Percentiles rank a stretch among this genome's conserved stretches.
These are phyloP conservation scores for Antrozous pallidus DNA, from an alignment of 2,797 vertebrate species.

Conservation along the genomic window DNA sequence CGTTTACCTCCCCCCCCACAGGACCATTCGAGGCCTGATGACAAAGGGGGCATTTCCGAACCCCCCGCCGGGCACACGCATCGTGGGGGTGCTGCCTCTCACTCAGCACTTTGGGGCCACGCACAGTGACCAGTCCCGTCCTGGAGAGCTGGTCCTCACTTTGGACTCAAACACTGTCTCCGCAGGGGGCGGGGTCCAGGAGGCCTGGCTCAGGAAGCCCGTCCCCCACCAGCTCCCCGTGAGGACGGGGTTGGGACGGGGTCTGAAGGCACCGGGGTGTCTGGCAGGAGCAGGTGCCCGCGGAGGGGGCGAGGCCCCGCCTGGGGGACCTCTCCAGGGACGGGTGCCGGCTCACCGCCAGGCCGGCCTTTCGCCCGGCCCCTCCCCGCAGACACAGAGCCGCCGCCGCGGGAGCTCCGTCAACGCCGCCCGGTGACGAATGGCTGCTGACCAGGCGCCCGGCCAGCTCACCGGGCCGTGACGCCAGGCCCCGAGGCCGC, in stretches of 20 bases:
- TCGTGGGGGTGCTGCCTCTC: too few relatives aligned
- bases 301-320: not conserved
- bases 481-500: not conserved
- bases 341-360: not conserved
- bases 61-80: accelerated
- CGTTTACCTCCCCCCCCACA: accelerated
- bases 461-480: accelerated
- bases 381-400: not conserved
- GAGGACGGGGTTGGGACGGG: not conserved
- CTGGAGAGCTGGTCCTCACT: too few relatives aligned
- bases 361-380: not conserved
- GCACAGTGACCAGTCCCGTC: not conserved
- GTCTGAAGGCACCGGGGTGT: accelerated
- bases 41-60: not conserved
- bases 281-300: not conserved
- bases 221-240: accelerated
- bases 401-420: accelerated
- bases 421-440: accelerated
- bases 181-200: not conserved
- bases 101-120: accelerated
- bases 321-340: not conserved
- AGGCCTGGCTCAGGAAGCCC: not conserved
- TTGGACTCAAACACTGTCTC: not conserved
- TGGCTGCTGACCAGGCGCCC: not conserved
- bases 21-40: not conserved